Percentiles rank a stretch among this genome's conserved stretches.
phyloP scores from a whole-genome alignment of 2,888 invertebrate genomes.

The Maniola hyperantus region DNA sequence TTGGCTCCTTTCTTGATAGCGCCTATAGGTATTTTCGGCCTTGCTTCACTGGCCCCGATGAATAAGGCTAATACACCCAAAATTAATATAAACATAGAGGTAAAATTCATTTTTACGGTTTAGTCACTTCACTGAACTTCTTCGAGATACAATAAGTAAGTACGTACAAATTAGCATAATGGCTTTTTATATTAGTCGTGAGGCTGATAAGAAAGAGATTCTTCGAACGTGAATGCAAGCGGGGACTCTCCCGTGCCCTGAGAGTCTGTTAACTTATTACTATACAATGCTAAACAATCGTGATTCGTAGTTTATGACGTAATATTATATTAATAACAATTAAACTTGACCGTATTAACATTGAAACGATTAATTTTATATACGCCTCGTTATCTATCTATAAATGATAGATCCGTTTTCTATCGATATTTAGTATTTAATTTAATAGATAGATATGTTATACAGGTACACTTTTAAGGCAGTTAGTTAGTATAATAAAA shows the following conservation, averaged over 20 bases:
- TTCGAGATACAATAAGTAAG: constrained; percentile 7
- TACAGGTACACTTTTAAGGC: too few species aligned
- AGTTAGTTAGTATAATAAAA: too few species aligned
- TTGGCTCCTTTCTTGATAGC: constrained; percentile 52
- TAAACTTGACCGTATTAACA: not conserved
- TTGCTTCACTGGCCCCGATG: constrained; percentile 41
- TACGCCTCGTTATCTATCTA: not conserved
- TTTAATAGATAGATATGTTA: too few species aligned
- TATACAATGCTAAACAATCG: constrained; percentile 8
- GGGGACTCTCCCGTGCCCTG: constrained; percentile 39
- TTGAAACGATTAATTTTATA: not conserved
- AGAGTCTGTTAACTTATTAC: constrained; percentile 7
- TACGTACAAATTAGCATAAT: constrained; percentile 6
- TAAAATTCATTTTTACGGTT: constrained; percentile 39
- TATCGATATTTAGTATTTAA: too few species aligned
- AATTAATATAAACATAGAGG: constrained; percentile 33
- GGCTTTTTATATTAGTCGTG: constrained; percentile 25
- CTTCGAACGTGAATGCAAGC: constrained; percentile 4
- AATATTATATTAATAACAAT: not conserved
- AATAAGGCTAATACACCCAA: constrained; percentile 34
- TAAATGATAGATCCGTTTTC: too few species aligned
- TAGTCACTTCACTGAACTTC: constrained; percentile 4
- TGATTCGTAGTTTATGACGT: constrained; percentile 6
- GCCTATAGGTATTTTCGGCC: constrained; percentile 54
- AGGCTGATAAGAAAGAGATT: constrained; percentile 19